Evolutionary conservation across 1,140 invertebrate genomes (phyloP).

Genomic region (Piezodorus guildinii): DNA sequence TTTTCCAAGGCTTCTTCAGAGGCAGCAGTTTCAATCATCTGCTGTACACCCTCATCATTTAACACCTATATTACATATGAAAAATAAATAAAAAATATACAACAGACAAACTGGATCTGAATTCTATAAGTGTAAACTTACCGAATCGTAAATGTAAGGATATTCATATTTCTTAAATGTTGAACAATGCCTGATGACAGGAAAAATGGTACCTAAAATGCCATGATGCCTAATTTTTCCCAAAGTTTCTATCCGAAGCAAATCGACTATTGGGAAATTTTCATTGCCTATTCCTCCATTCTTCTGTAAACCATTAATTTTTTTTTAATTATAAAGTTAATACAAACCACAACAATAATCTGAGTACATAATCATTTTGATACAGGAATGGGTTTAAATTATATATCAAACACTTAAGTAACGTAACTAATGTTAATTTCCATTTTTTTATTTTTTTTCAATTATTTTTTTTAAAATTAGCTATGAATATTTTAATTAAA

Average conservation of each 20-base stretch:
- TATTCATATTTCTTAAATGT: constrained; percentile 47
- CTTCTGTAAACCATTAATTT: not conserved
- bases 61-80: constrained; percentile 41
- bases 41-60: constrained; percentile 53
- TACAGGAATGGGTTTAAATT: too few species aligned
- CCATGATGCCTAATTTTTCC: constrained; percentile 31
- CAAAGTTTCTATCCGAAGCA: constrained; percentile 44
- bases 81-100: too few species aligned
- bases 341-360: too few species aligned
- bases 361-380: too few species aligned
- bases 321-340: too few species aligned
- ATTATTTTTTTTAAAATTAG: too few species aligned
- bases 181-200: constrained; percentile 46
- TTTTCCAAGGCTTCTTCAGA: constrained; percentile 35
- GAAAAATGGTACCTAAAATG: constrained; percentile 46
- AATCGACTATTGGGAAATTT: constrained; percentile 34
- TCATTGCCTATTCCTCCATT: constrained; percentile 7
- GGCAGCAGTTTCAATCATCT: constrained; percentile 52
- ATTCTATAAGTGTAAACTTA: constrained; percentile 28
- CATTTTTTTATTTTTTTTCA: too few species aligned
- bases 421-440: too few species aligned
- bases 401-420: too few species aligned
- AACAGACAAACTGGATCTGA: too few species aligned
- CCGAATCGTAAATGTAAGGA: constrained; percentile 46
- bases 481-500: too few species aligned